A percentile compares a stretch with the other conserved stretches of the same genome.
Conservation (phyloP, 2,888 invertebrate genomes). For the Heliconius charithonia region DNA sequence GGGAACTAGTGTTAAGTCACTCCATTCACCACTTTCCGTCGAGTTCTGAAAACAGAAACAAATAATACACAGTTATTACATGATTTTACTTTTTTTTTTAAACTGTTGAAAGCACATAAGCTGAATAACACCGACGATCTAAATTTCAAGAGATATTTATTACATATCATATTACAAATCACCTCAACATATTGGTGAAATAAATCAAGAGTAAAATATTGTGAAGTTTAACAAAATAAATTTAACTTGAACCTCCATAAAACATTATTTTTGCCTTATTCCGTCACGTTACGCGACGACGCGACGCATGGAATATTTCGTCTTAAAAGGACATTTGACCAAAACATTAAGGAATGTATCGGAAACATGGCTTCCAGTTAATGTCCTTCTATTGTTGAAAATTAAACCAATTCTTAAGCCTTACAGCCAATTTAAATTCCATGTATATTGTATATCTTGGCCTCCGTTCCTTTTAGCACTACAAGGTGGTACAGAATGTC, state of each 20-base stretch:
- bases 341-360: slow-evolving; percentile 18
- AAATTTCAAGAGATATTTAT: neutral
- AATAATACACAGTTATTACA: too few relatives aligned
- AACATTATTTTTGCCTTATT: slow-evolving; percentile 1
- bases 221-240: slow-evolving; percentile 2
- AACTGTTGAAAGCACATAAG: neutral
- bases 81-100: too few relatives aligned
- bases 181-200: neutral
- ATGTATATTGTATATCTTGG: neutral
- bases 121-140: neutral
- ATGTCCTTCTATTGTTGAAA: slow-evolving; percentile 12
- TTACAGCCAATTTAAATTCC: slow-evolving; percentile 6
- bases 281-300: neutral
- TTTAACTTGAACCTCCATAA: slow-evolving; percentile 1
- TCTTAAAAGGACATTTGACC: neutral
- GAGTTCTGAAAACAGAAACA: too few relatives aligned
- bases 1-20: too few relatives aligned
- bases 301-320: neutral
- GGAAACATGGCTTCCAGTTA: neutral
- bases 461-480: neutral
- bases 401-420: neutral
- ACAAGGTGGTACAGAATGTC: neutral
- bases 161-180: neutral
- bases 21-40: too few relatives aligned
- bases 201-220: slow-evolving; percentile 2